A percentile compares a stretch with the other conserved stretches of the same genome.
phyloP scores from a whole-genome alignment of 2,888 invertebrate genomes.

The Emmelina monodactyla region DNA sequence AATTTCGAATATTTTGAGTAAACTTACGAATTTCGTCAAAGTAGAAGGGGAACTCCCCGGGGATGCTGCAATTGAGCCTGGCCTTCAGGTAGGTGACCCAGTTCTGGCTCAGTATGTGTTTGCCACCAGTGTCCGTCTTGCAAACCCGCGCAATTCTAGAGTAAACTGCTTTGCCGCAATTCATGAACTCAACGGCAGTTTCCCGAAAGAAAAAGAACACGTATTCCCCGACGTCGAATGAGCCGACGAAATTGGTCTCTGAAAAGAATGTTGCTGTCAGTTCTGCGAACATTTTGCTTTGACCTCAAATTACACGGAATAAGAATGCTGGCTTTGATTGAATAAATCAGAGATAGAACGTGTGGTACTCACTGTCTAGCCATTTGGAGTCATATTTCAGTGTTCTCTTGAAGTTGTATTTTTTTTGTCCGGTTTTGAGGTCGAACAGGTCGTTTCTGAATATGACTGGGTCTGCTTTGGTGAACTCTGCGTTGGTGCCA shows the following conservation, averaged over 20 bases:
- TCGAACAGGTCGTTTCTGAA: constrained; percentile 73
- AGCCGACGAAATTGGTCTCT: constrained; percentile 78
- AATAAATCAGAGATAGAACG: neutral
- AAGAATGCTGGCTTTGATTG: too few relatives aligned
- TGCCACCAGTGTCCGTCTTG: constrained; percentile 73
- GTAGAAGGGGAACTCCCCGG: constrained; percentile 78
- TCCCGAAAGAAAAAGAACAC: constrained; percentile 79
- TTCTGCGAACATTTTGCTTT: constrained; percentile 12
- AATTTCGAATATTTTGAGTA: too few relatives aligned
- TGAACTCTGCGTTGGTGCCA: constrained; percentile 77
- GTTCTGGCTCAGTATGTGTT: constrained; percentile 70
- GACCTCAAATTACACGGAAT: neutral
- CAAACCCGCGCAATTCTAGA: constrained; percentile 78
- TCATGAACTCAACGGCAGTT: constrained; percentile 73
- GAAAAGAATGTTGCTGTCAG: constrained; percentile 24
- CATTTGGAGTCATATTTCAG: constrained; percentile 76
- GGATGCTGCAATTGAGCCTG: constrained; percentile 73
- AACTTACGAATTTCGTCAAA: constrained; percentile 78
- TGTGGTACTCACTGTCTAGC: constrained; percentile 70
- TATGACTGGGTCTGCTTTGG: constrained; percentile 76
- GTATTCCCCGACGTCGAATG: constrained; percentile 72
- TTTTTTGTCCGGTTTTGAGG: constrained; percentile 65
- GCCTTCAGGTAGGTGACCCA: constrained; percentile 76
- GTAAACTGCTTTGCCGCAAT: constrained; percentile 74
- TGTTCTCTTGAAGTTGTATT: constrained; percentile 71